Evolutionary conservation across 92 coral and sea anemone genomes (phyloP).

Genomic region (Porites divaricata): DNA sequence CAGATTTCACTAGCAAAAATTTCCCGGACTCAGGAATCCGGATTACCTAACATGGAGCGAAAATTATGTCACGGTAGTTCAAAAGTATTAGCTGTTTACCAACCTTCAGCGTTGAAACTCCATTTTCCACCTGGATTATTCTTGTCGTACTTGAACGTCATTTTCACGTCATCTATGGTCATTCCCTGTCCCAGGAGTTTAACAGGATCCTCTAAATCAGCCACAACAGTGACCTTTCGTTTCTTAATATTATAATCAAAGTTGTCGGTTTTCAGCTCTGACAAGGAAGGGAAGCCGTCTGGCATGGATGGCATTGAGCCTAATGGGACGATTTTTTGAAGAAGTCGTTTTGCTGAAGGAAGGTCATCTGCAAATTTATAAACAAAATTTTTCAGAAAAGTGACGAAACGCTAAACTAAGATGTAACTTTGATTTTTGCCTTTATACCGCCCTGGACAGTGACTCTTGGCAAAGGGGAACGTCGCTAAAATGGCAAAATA

Average conservation of each 20-base stretch:
- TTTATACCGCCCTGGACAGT: no score
- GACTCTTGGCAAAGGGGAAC: no score
- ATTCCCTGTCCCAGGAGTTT: slow-evolving; percentile 78
- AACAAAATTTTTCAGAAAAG: background rate
- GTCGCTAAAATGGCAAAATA: no score
- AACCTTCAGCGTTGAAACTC: slow-evolving; percentile 93
- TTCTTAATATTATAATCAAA: slow-evolving; percentile 82
- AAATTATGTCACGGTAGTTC: no score
- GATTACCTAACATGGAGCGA: no score
- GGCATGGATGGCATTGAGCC: slow-evolving; percentile 89
- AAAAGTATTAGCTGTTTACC: background rate
- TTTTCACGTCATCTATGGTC: slow-evolving; percentile 66
- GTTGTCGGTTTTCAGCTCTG: slow-evolving; percentile 84
- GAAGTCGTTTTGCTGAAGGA: slow-evolving; percentile 75
- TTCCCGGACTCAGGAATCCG: no score
- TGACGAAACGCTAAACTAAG: background rate
- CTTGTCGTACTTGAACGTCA: slow-evolving; percentile 85
- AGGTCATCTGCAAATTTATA: slow-evolving; percentile 47
- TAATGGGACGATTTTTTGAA: slow-evolving; percentile 77
- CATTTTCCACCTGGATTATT: slow-evolving; percentile 76
- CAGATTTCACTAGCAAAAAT: no score
- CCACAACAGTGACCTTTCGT: slow-evolving; percentile 80
- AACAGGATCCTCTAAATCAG: slow-evolving; percentile 89
- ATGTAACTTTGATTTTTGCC: background rate
- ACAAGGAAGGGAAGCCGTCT: slow-evolving; percentile 88